phyloP scores from a whole-genome alignment of 2,797 vertebrate species.

The Neoniphon sammara region DNA sequence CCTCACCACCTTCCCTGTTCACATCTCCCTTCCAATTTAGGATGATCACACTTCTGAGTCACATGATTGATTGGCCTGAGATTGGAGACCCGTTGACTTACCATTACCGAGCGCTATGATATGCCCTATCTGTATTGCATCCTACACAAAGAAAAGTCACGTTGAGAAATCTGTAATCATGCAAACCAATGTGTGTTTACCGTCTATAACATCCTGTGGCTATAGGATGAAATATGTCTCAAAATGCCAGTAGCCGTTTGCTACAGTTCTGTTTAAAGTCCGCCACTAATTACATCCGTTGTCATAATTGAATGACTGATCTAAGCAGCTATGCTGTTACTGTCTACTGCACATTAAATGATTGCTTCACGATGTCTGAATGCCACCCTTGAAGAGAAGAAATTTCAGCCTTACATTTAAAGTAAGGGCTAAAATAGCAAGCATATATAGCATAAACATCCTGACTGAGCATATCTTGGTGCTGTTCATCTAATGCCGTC shows the following conservation, averaged over 20 bases:
- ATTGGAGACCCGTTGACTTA: constrained; percentile 53
- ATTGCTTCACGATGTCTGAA: constrained; percentile 66
- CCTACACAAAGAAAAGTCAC: constrained; percentile 51
- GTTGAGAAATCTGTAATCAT: constrained; percentile 70
- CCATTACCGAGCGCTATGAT: constrained; percentile 26
- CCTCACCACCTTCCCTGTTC: constrained; percentile 67
- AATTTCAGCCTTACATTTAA: constrained; percentile 6
- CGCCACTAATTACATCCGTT: constrained; percentile 73
- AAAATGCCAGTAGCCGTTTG: constrained; percentile 68
- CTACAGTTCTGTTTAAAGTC: constrained; percentile 67
- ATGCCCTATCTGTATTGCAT: constrained; percentile 40
- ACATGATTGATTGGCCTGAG: constrained; percentile 65
- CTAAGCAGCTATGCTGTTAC: constrained; percentile 64
- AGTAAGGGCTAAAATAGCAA: constrained; percentile 65
- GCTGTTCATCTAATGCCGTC: constrained; percentile 32
- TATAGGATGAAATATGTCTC: constrained; percentile 63
- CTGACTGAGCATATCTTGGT: constrained; percentile 55
- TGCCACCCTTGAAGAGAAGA: constrained; percentile 71
- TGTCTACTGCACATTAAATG: constrained; percentile 72
- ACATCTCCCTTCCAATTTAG: constrained; percentile 70
- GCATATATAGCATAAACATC: constrained; percentile 67
- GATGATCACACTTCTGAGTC: constrained; percentile 62
- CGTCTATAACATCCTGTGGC: constrained; percentile 67
- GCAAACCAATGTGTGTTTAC: constrained; percentile 70
- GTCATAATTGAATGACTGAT: constrained; percentile 76